These are phyloP conservation scores for Trissolcus japonicus DNA, from an alignment of 2,888 invertebrate species.

Conservation along the genomic window DNA sequence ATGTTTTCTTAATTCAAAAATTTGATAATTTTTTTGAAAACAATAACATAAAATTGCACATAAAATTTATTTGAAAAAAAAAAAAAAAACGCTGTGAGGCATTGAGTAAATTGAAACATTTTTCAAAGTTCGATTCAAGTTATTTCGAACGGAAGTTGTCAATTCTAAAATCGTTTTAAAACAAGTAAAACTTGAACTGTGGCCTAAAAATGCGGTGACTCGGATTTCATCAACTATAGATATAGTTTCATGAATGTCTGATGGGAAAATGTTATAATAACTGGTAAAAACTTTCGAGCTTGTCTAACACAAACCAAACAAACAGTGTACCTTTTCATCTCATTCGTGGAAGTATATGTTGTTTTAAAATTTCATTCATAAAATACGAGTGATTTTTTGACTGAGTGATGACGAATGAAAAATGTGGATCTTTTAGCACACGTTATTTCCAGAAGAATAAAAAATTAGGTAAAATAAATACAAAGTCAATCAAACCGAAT, in stretches of 20 bases:
- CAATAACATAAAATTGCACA: no score
- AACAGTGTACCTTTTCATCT: slow-evolving; percentile 65
- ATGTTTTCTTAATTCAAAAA: no score
- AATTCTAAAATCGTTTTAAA: slow-evolving; percentile 13
- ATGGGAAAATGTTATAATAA: slow-evolving; percentile 32
- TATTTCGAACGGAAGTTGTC: slow-evolving; percentile 23
- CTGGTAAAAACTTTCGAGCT: slow-evolving; percentile 31
- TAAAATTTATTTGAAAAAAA: background rate
- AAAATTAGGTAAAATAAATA: no score
- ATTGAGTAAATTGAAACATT: slow-evolving; percentile 9
- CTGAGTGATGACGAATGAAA: no score
- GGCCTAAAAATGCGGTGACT: slow-evolving; percentile 41
- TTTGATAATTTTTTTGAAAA: no score
- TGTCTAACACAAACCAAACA: slow-evolving; percentile 69
- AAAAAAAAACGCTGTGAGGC: slow-evolving; percentile 15
- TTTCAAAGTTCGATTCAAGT: slow-evolving; percentile 13
- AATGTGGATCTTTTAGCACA: no score
- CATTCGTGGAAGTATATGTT: slow-evolving; percentile 48
- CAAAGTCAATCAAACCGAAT: no score
- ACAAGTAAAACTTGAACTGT: slow-evolving; percentile 26
- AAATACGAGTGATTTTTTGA: no score
- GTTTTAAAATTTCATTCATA: no score
- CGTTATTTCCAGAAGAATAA: no score
- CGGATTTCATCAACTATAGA: slow-evolving; percentile 27
- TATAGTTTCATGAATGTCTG: slow-evolving; percentile 33